Conservation (phyloP, 2,113 vertebrate species). For the Halcyon malimbica region DNA sequence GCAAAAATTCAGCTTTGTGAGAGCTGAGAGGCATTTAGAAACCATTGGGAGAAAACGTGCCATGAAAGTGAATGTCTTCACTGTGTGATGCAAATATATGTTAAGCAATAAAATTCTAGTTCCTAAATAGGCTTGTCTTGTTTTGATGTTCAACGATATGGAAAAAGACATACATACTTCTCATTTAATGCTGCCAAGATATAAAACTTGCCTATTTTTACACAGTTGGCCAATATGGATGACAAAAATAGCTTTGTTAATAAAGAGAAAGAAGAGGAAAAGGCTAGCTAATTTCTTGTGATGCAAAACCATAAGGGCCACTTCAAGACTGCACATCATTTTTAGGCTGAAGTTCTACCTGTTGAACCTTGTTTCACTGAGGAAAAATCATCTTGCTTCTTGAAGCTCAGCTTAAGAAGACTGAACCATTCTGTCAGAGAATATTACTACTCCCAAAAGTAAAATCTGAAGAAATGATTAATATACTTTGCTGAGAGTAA, state of each 20-base stretch:
- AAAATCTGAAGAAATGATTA: conserved; percentile 34
- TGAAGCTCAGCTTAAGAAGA: neutral
- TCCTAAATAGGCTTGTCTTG: conserved; percentile 62
- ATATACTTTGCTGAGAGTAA: conserved; percentile 26
- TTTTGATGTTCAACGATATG: conserved; percentile 63
- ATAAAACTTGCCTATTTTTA: conserved; percentile 51
- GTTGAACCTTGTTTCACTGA: neutral
- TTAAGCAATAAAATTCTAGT: conserved; percentile 57
- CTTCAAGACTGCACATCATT: neutral
- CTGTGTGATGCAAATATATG: conserved; percentile 44
- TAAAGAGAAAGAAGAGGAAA: conserved; percentile 1
- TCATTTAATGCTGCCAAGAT: conserved; percentile 60
- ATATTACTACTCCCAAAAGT: conserved; percentile 28
- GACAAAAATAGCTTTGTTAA: conserved; percentile 51
- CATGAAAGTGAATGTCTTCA: conserved; percentile 53
- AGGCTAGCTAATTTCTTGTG: neutral
- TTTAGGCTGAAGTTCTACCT: conserved; percentile 7
- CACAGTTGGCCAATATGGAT: conserved; percentile 20
- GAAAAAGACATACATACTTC: conserved; percentile 25
- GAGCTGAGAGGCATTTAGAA: conserved; percentile 46
- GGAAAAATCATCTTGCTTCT: conserved; percentile 5
- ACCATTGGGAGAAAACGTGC: conserved; percentile 50
- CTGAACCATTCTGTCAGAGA: neutral
- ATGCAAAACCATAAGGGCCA: neutral
- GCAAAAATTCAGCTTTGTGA: conserved; percentile 6